Percentiles rank a stretch among this genome's conserved stretches.
Conservation (phyloP, 1,140 invertebrate species). For the Berghia stephanieae region DNA sequence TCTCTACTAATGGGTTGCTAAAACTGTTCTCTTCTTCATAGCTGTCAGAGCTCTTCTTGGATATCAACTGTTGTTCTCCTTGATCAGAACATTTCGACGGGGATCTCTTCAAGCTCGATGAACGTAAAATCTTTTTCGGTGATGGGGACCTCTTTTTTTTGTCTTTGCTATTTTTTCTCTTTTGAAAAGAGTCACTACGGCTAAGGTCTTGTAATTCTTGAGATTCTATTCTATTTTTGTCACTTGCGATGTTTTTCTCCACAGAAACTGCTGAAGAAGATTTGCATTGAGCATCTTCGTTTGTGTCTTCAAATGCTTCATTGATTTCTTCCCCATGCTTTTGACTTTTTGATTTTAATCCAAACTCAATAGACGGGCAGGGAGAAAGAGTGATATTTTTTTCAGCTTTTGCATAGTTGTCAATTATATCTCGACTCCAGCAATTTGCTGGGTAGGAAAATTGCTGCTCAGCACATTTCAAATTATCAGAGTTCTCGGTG, state of each 20-base stretch:
- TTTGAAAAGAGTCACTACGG: no score
- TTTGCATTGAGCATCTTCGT: background rate
- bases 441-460: conserved; percentile 13
- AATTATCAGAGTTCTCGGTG: background rate
- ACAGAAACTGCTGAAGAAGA: background rate
- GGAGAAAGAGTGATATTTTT: background rate
- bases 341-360: background rate
- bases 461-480: conserved; percentile 12
- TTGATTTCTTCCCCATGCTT: background rate
- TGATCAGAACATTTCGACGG: background rate
- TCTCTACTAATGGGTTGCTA: no score
- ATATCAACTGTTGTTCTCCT: no score
- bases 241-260: background rate
- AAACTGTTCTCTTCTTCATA: no score
- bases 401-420: conserved; percentile 19
- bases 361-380: background rate
- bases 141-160: conserved; percentile 21
- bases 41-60: no score
- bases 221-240: no score
- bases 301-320: background rate
- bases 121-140: conserved; percentile 9
- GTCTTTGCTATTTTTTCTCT: no score
- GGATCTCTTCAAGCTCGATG: conserved; percentile 12
- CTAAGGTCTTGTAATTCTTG: no score
- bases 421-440: conserved; percentile 6